Evolutionary conservation across 1,140 invertebrate species (phyloP).

Genomic region (Pseudomyrmex concolor): DNA sequence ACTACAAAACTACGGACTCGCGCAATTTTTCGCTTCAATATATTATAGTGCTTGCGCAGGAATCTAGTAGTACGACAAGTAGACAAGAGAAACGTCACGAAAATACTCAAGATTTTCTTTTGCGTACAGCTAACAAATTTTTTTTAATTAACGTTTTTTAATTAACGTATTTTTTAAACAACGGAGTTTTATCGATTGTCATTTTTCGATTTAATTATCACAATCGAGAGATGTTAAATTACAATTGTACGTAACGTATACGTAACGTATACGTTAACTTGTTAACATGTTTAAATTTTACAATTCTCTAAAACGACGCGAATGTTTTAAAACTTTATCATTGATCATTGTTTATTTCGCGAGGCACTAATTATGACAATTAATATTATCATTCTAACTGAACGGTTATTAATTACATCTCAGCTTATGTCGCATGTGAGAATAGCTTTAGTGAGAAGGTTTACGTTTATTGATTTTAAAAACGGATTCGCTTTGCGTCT

Average conservation of each 20-base stretch:
- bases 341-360: background rate
- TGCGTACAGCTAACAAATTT: no score
- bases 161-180: no score
- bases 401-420: conserved; percentile 31
- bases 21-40: background rate
- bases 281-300: no score
- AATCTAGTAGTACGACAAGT: conserved; percentile 11
- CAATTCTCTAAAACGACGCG: background rate
- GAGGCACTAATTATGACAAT: background rate
- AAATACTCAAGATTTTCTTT: background rate
- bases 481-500: conserved; percentile 1
- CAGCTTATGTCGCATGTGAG: conserved; percentile 11
- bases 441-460: conserved; percentile 6
- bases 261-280: background rate
- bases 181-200: background rate
- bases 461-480: conserved; percentile 41
- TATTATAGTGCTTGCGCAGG: background rate
- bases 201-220: background rate
- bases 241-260: no score
- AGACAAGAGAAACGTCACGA: background rate
- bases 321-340: background rate
- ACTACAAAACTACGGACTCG: conserved; percentile 2
- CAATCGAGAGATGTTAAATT: background rate
- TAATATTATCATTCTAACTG: background rate
- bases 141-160: no score